Conservation (phyloP, 2,113 vertebrate species). For the Pelmatolapia mariae region DNA sequence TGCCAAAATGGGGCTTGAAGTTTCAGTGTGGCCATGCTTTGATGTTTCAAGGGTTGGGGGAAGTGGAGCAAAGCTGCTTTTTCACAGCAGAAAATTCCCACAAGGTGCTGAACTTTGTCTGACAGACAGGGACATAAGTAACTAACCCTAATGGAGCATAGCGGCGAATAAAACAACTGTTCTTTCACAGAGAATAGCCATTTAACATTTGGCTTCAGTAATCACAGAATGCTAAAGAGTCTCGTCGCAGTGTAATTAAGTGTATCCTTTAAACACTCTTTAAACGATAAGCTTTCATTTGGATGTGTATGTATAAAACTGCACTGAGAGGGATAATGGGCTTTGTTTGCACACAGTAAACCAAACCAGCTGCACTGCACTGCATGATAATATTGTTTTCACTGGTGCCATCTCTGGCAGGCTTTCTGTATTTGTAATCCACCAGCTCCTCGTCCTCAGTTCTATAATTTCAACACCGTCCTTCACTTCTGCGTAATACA, state of each 20-base stretch:
- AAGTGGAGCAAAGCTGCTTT: not conserved
- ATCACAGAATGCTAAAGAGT: slow-evolving; percentile 36
- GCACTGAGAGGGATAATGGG: slow-evolving; percentile 6
- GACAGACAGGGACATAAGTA: slow-evolving; percentile 16
- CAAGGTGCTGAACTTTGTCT: slow-evolving; percentile 33
- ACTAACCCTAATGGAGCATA: slow-evolving; percentile 48
- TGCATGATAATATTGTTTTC: slow-evolving; percentile 44
- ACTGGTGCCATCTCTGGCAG: slow-evolving; percentile 31
- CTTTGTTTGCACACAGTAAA: slow-evolving; percentile 31
- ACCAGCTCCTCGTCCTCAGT: slow-evolving; percentile 1
- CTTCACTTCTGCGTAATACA: slow-evolving; percentile 7
- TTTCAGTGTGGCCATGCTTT: slow-evolving; percentile 65
- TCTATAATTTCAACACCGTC: slow-evolving; percentile 28
- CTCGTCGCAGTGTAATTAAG: slow-evolving; percentile 18
- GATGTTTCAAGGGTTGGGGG: slow-evolving; percentile 43
- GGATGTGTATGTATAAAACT: not conserved
- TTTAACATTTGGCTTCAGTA: slow-evolving; percentile 27
- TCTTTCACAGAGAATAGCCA: slow-evolving; percentile 21
- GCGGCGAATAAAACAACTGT: slow-evolving; percentile 44
- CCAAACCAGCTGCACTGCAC: slow-evolving; percentile 33
- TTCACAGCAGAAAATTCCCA: slow-evolving; percentile 39
- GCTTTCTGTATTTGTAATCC: slow-evolving; percentile 27
- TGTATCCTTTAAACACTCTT: slow-evolving; percentile 30
- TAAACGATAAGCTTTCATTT: slow-evolving; percentile 31
- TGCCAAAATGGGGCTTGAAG: slow-evolving; percentile 63